Conservation (phyloP, 2,797 vertebrate species). For the Coregonus sp. region DNA sequence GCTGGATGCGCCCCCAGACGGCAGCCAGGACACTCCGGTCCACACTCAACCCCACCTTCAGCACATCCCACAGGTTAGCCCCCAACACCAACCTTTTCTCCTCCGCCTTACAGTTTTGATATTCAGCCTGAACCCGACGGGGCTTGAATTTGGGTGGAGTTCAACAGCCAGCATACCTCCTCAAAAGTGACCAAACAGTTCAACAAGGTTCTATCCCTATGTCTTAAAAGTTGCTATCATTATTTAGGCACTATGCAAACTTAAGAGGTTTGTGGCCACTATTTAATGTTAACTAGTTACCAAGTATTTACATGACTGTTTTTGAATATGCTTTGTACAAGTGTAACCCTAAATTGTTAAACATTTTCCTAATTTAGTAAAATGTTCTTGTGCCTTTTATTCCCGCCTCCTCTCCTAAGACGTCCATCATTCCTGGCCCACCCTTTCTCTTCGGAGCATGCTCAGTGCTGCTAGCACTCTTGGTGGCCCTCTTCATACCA, state of each 20-base stretch:
- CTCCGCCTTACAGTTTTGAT: not conserved
- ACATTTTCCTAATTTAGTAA: too few species aligned
- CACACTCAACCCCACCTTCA: constrained; percentile 16
- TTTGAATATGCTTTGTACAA: not conserved
- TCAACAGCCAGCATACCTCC: not conserved
- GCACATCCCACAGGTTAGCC: constrained; percentile 74
- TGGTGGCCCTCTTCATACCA: constrained; percentile 89
- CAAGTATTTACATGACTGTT: not conserved
- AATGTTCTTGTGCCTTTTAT: not conserved
- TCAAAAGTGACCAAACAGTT: not conserved
- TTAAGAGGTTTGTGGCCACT: not conserved
- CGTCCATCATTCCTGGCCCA: constrained; percentile 85
- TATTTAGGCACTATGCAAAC: not conserved
- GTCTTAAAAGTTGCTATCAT: not conserved
- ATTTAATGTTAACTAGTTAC: not conserved
- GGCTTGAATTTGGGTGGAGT: not conserved
- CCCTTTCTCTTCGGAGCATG: constrained; percentile 86
- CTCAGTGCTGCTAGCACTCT: constrained; percentile 83
- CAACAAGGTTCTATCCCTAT: not conserved
- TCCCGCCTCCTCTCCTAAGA: constrained; percentile 58
- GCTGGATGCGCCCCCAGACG: constrained; percentile 78
- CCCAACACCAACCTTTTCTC: not conserved
- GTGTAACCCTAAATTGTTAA: not conserved
- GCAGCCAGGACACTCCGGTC: constrained; percentile 10
- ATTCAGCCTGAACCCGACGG: not conserved